Conservation (phyloP, 2,797 vertebrate species). For the Typhlichthys subterraneus region DNA sequence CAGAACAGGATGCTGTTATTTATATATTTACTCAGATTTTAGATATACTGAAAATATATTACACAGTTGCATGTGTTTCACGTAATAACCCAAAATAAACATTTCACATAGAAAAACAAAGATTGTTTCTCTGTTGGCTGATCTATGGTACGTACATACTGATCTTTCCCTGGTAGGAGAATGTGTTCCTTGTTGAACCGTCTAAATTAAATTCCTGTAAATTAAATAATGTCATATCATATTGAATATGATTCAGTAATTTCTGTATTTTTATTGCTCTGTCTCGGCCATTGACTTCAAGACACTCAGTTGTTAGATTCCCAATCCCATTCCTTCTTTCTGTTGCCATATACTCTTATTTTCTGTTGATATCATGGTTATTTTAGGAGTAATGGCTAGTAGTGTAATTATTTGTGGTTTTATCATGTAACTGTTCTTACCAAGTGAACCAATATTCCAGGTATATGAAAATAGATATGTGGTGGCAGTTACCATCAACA, state of each 20-base stretch:
- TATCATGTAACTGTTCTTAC: too few species aligned
- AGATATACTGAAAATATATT: neutral
- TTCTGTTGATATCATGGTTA: neutral
- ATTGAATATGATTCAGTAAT: neutral
- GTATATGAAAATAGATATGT: conserved; percentile 4
- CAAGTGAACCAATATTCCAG: neutral
- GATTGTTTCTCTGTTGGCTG: neutral
- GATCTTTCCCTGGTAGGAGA: neutral
- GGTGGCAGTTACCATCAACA: neutral
- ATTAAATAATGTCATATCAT: neutral
- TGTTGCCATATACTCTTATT: neutral
- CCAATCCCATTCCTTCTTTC: neutral
- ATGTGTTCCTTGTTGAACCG: neutral
- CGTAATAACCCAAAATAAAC: neutral
- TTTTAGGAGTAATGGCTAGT: neutral
- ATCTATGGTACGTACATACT: neutral
- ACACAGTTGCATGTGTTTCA: neutral
- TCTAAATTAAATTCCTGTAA: neutral
- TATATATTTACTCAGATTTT: neutral
- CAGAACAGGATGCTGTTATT: conserved; percentile 3
- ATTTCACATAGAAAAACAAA: neutral
- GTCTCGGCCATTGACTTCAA: neutral
- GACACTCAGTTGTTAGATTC: neutral
- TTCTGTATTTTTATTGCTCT: neutral
- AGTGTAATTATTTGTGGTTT: neutral